Base-by-base conservation (phyloP, 2,113 vertebrate species). In the Atractosteus spatula region DNA sequence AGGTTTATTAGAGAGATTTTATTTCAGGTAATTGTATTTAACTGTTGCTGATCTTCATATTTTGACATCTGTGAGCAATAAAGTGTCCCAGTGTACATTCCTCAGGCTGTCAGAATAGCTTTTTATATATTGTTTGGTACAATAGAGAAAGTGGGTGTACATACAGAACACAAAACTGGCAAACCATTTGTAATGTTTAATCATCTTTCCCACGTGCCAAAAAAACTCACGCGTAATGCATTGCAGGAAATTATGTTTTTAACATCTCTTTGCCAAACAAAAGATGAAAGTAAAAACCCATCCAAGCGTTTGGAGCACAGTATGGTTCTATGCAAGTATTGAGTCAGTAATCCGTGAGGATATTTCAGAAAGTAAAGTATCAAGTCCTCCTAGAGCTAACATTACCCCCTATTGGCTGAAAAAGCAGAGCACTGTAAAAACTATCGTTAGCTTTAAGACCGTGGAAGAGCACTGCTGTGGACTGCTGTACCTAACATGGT, bases 51-150 rank as follows among this genome's bases (percentile, higher is more conserved):
- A 64, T 56, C 55, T 7, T 68, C 68, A 11, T 75, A 45, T 83
- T 85, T 83, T 77, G 70, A 84, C 75, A 84, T 71, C 66, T 85
- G 78, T 65, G 74, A 79, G 79, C 71, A 76, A 86, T 87, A 83
- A 87, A 87, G 81, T 14, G 44, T 65, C 42, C 67, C 42, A 4
- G 62, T 70, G 70, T 12, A 71, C 74, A 54, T 78, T 62, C 77
- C 16, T 3, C 56, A 16, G 59, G 74, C 64, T 74, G 82, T 77
- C 74, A 81, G 85, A 77, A 61, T 44, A 47, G 47, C 8, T 41
- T 16, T 81, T 84, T 72, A 77, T 76, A 70, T 67, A 79, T 62
- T 68, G 17, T 10, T 12, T 74, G 68, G 56, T 13, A 69, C 64
- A 71, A 63, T 51, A 43, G 42, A 64, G 65, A 54, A 45, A 71